Base-by-base conservation (phyloP, 2,888 invertebrate genomes). In the Philopedon plagiatum region DNA sequence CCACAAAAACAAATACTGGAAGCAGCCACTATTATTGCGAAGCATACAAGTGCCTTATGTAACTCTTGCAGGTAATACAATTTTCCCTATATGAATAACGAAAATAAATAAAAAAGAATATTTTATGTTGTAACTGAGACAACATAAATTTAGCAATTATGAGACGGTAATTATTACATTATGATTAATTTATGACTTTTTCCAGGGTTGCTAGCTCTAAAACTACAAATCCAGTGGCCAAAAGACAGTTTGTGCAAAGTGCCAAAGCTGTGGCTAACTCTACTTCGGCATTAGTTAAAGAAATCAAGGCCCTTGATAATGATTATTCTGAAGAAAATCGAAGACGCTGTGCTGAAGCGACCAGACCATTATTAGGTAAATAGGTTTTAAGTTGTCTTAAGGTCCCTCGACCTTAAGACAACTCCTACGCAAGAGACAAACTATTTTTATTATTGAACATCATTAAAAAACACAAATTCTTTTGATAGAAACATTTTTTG, bases 191-290 rank as follows among this genome's bases (percentile, higher is more conserved):
- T 5, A 29, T 29, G 29, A 29, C 29, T 34, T 94, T 97, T 44
- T 99, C 98, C 82, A 91, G 98, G 29, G 90, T 93, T 62, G 98
- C 99, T 0, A 97, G 97, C 29, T 94, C 94, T 75, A 94, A 94
- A 82, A 96, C 97, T 0, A 90, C 89, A 69, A 96, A 96, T 85
- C 95, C 97, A 0, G 94, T 94, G 2, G 97, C 97, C 66, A 98
- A 98, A 87, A 87, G 97, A 32, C 98, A 98, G 85, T 98, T 99
- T 85, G 98, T 99, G 64, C 97, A 98, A 83, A 94, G 96, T 76
- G 99, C 99, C 64, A 97, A 98, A 85, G 97, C 98, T 81, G 97
- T 99, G 1, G 99, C 99, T 58, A 96, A 96, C 85, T 95, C 95
- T 15, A 99, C 99, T 0, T 95, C 98, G 0, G 91, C 92, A 75